Evolutionary conservation across 2,888 invertebrate genomes (phyloP), one percentile per base, ranked within the genome.

Genomic region (Megamerina dolium): DNA sequence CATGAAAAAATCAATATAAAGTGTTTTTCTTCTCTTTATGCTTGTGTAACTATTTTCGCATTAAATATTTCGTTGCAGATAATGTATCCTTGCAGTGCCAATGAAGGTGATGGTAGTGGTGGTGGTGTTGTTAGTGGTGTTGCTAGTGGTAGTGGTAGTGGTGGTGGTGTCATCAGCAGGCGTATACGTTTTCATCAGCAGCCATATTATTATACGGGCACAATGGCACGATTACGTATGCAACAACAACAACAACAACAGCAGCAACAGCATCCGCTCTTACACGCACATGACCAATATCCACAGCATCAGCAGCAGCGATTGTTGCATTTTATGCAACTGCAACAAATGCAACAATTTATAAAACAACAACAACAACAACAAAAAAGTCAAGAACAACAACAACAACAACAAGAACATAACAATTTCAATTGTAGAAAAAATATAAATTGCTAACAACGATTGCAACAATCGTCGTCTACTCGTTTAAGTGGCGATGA

Each of bases 51-150:
- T 54, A 42, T 34, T 41, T 44, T 35, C n/a, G 29, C 33, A 48
- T 38, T 52, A 27, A 47, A 50, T 37, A 37, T 53, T 41, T 54
- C 50, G 52, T 58, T 46, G 37, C 46, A 49, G 46, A 44, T 46
- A 29, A 21, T n/a, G n/a, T n/a, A n/a, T n/a, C n/a, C n/a, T n/a
- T n/a, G n/a, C n/a, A n/a, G n/a, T n/a, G n/a, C n/a, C n/a, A n/a
- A n/a, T n/a, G n/a, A n/a, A n/a, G n/a, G n/a, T n/a, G n/a, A n/a
- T n/a, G n/a, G n/a, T n/a, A n/a, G n/a, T n/a, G n/a, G n/a, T n/a
- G n/a, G n/a, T n/a, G n/a, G n/a, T n/a, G n/a, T n/a, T n/a, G n/a
- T n/a, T n/a, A n/a, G n/a, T n/a, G n/a, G n/a, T n/a, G n/a, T n/a
- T n/a, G n/a, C n/a, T n/a, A n/a, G n/a, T n/a, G n/a, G n/a, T n/a